A percentile compares a stretch with the other conserved stretches of the same genome.
Evolutionary conservation across 2,113 vertebrate genomes (phyloP).

Genomic region (Tyrannus savana): DNA sequence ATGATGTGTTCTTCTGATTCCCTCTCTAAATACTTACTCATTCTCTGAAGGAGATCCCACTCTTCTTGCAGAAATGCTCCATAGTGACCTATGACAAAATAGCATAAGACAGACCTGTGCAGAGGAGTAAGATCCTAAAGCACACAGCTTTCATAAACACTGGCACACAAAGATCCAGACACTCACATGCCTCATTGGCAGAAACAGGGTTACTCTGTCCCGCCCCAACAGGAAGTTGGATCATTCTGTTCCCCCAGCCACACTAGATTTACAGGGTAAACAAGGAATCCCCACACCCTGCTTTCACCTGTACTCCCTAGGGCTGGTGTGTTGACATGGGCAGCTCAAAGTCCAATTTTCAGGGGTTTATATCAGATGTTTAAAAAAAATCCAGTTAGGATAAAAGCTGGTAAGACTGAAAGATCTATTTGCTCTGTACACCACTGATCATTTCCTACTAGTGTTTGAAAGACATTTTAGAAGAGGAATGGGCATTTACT

Average conservation of each 20-base stretch:
- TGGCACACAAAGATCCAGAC: background rate
- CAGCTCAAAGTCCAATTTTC: background rate
- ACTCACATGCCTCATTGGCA: background rate
- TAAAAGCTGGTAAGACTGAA: background rate
- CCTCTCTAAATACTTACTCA: constrained; percentile 81
- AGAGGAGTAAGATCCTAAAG: background rate
- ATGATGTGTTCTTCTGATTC: background rate
- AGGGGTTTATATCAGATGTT: background rate
- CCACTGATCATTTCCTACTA: background rate
- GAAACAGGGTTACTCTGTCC: background rate
- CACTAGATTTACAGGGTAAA: background rate
- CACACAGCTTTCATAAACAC: background rate
- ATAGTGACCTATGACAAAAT: constrained; percentile 83
- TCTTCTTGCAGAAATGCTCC: constrained; percentile 96
- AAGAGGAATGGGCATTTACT: background rate
- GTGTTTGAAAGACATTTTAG: background rate
- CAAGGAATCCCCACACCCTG: background rate
- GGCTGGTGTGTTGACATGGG: background rate
- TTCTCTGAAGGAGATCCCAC: constrained; percentile 92
- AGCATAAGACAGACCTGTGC: background rate
- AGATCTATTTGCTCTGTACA: background rate
- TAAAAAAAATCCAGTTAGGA: background rate
- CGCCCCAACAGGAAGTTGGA: background rate
- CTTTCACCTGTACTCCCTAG: background rate
- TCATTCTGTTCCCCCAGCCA: background rate